Base-by-base conservation (phyloP, 30 jellyfish, hydroid and myxozoan genomes). In the Turritopsis dohrnii region DNA sequence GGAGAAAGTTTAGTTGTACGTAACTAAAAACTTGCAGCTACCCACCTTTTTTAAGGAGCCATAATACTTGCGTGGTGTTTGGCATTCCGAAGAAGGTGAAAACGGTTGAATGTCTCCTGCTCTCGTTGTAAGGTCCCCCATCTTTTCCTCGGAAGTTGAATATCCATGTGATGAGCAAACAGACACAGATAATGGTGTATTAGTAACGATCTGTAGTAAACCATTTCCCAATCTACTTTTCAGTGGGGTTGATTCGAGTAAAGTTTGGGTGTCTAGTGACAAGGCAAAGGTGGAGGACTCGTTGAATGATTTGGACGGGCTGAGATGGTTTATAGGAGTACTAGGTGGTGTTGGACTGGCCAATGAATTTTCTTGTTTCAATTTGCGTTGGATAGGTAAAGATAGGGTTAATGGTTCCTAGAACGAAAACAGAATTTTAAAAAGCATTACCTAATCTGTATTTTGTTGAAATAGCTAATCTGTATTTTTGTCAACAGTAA, bases 121-220 rank as follows among this genome's bases (percentile, higher is more conserved):
- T 65, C 87, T 52, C 27, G 81, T 23, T 7, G 83, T 25, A 8
- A 80, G 18, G 65, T 53, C 81, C 1, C 87, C 87, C 18, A 80
- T 80, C 21, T 65, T 53, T 65, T 80, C 87, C 53, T 80, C 87
- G 27, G 87, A 84, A 22, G 87, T 80, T 19, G 54, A 31, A 31
- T 8, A 25, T 16, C 87, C 87, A 21, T 31, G 52, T 16, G 87
- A 52, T 28, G 66, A 60, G 22, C 26, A 77, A 52, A 29, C 52
- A 53, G 30, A 28, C 66, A 27, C 21, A 0, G 87, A 28, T 16
- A 53, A 66, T 26, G 89, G 86, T 1, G 76, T 65, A 21, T 25
- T 66, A 18, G 25, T 86, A 53, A 87, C 89, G 29, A 82, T 82
- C 84, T 82, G 89, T 71, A 82, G 30, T 71, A 82, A 52, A 4